These are phyloP conservation scores for Pelvicachromis taeniatus DNA, from an alignment of 2,113 vertebrate species.

Conservation along the genomic window DNA sequence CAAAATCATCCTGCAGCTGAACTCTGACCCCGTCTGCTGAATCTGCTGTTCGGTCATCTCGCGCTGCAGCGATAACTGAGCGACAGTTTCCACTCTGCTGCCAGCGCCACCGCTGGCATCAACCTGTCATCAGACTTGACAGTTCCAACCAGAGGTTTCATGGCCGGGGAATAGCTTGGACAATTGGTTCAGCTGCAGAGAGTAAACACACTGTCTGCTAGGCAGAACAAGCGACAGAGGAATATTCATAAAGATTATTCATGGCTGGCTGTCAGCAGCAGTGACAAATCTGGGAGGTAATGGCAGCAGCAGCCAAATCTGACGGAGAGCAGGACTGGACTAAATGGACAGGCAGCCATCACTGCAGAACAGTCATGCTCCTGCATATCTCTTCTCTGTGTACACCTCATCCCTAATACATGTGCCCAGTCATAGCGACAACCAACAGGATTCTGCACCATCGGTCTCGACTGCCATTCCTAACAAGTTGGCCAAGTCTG, in stretches of 20 bases:
- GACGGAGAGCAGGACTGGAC: conserved; percentile 3
- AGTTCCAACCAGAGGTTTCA: conserved; percentile 22
- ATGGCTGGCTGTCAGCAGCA: conserved; percentile 24
- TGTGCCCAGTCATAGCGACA: not conserved
- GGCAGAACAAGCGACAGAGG: not conserved
- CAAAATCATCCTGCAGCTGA: conserved; percentile 34
- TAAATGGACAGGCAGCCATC: conserved; percentile 44
- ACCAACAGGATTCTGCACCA: not conserved
- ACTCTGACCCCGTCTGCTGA: conserved; percentile 29
- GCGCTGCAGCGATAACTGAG: not conserved
- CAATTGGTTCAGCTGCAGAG: conserved; percentile 30
- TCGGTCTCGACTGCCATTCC: conserved; percentile 28
- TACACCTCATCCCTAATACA: conserved; percentile 3
- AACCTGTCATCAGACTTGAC: conserved; percentile 24
- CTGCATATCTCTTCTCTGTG: conserved; percentile 24
- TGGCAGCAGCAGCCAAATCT: not conserved
- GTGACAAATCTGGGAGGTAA: conserved; percentile 40
- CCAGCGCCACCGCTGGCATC: not conserved
- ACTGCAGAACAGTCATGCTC: conserved; percentile 19
- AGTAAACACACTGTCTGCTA: conserved; percentile 18
- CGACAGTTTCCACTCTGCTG: not conserved
- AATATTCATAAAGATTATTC: conserved; percentile 65
- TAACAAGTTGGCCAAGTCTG: not conserved
- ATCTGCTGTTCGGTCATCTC: not conserved
- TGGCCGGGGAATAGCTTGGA: conserved; percentile 9